A percentile compares a stretch with the other conserved stretches of the same genome.
phyloP scores from a whole-genome alignment of 2,888 invertebrate genomes.

The Escarpia spicata region DNA sequence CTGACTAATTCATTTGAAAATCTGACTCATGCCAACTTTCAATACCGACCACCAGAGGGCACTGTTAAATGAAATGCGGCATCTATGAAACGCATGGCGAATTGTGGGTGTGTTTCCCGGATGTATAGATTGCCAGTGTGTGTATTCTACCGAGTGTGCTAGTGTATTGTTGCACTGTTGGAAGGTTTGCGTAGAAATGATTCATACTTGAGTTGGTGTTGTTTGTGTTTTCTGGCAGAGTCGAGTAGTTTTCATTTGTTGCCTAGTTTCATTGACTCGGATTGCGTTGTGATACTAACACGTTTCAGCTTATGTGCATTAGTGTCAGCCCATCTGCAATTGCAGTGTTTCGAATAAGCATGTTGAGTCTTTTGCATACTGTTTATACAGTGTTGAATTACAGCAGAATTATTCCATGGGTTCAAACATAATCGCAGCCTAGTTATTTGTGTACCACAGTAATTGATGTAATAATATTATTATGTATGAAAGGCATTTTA shows the following conservation, averaged over 20 bases:
- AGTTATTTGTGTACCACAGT: background rate
- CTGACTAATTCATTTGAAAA: background rate
- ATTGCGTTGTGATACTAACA: conserved; percentile 12
- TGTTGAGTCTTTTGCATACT: background rate
- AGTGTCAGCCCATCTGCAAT: background rate
- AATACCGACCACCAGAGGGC: background rate
- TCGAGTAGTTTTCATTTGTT: background rate
- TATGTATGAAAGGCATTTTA: background rate
- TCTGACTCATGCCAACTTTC: background rate
- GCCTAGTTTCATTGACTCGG: background rate
- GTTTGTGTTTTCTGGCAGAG: background rate
- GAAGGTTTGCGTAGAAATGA: background rate
- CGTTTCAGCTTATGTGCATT: background rate
- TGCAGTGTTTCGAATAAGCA: background rate
- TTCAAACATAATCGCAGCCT: too few relatives aligned
- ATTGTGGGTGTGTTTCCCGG: background rate
- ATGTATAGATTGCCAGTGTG: background rate
- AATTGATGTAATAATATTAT: background rate
- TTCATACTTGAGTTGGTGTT: background rate
- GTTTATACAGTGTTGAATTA: background rate
- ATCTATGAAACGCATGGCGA: background rate
- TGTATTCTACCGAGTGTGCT: background rate
- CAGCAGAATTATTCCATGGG: too few relatives aligned
- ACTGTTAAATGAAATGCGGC: background rate
- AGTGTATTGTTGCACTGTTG: background rate